A percentile compares a stretch with the other conserved stretches of the same genome.
phyloP scores from a whole-genome alignment of 1,140 invertebrate species.

The Mesaphorura yosii region DNA sequence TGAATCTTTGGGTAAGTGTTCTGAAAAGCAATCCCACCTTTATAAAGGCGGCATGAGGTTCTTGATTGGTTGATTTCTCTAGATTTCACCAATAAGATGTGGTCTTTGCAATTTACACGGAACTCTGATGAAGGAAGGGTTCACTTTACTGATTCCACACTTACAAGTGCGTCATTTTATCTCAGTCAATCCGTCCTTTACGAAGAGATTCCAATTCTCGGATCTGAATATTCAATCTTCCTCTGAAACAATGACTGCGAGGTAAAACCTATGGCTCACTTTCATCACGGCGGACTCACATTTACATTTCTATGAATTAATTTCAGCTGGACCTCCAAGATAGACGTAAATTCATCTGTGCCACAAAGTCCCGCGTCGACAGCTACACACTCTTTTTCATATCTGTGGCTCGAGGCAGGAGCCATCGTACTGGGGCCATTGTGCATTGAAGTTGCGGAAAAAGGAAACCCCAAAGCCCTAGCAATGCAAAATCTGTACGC shows the following conservation, averaged over 20 bases:
- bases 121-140: slow-evolving; percentile 71
- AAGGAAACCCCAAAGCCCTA: slow-evolving; percentile 14
- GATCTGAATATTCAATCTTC: slow-evolving; percentile 30
- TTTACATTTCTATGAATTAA: not conserved
- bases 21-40: not conserved
- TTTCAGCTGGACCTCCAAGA: slow-evolving; percentile 25
- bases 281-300: not conserved
- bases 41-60: not conserved
- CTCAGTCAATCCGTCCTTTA: slow-evolving; percentile 30
- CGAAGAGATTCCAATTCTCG: slow-evolving; percentile 30
- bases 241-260: slow-evolving; percentile 28
- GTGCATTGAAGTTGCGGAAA: slow-evolving; percentile 78
- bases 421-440: slow-evolving; percentile 79
- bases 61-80: slow-evolving; percentile 17
- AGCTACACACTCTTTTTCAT: slow-evolving; percentile 37
- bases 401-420: slow-evolving; percentile 86
- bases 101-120: slow-evolving; percentile 90
- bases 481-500: slow-evolving; percentile 14
- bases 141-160: slow-evolving; percentile 75
- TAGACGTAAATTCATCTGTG: slow-evolving; percentile 18
- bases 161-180: slow-evolving; percentile 57
- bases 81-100: slow-evolving; percentile 71
- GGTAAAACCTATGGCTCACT: slow-evolving; percentile 3
- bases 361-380: slow-evolving; percentile 25
- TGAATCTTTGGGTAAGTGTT: slow-evolving; percentile 64